Percentiles rank a stretch among this genome's conserved stretches.
These are phyloP conservation scores for Toxotes lorentzi DNA, from an alignment of 2,797 vertebrate genomes.

Conservation along the genomic window DNA sequence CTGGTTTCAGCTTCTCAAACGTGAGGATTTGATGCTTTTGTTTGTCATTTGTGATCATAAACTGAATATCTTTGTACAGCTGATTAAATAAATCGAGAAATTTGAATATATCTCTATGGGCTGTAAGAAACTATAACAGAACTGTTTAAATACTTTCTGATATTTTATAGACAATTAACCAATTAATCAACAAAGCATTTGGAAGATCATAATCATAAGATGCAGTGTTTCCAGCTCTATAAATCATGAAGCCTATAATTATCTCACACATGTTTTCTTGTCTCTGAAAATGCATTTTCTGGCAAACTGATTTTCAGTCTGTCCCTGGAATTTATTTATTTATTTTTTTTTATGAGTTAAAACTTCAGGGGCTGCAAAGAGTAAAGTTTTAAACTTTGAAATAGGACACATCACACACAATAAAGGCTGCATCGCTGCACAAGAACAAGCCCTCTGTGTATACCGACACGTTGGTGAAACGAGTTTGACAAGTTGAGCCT, in stretches of 20 bases:
- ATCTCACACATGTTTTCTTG: background rate
- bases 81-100: background rate
- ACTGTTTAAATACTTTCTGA: background rate
- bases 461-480: slow-evolving; percentile 50
- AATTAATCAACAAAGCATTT: background rate
- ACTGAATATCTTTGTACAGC: background rate
- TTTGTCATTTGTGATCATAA: background rate
- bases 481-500: slow-evolving; percentile 72
- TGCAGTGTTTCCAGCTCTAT: background rate
- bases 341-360: too few species aligned
- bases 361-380: background rate
- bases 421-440: slow-evolving; percentile 59
- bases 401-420: slow-evolving; percentile 45
- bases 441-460: slow-evolving; percentile 62
- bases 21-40: background rate
- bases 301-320: too few species aligned
- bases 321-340: too few species aligned
- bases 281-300: too few species aligned
- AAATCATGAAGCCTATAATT: background rate
- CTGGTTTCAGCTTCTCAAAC: background rate
- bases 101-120: background rate
- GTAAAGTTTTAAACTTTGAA: slow-evolving; percentile 35
- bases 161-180: background rate
- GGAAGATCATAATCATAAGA: background rate
- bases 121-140: background rate